Evolutionary conservation across 1,140 invertebrate species (phyloP).

Genomic region (Drosophila leontia): DNA sequence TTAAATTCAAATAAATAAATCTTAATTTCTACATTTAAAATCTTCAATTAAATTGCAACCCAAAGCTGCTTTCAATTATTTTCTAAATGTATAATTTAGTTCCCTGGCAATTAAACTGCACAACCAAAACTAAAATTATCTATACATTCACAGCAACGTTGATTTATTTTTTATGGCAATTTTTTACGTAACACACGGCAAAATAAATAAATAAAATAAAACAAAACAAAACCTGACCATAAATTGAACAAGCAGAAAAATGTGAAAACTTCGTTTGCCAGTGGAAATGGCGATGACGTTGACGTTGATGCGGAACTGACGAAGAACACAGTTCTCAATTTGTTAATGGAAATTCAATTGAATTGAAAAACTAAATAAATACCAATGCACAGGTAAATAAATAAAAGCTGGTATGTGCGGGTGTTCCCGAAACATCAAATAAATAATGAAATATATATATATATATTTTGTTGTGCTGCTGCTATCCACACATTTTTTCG

Average conservation of each 20-base stretch:
- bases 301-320: conserved; percentile 44
- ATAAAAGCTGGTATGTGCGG: conserved; percentile 32
- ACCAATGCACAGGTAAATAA: conserved; percentile 54
- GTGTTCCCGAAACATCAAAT: conserved; percentile 36
- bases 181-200: conserved; percentile 16
- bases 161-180: conserved; percentile 33
- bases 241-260: conserved; percentile 46
- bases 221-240: conserved; percentile 10
- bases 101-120: conserved; percentile 3
- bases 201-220: conserved; percentile 24
- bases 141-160: neutral
- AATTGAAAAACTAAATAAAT: conserved; percentile 78
- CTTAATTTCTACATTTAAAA: neutral
- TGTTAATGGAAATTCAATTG: conserved; percentile 82
- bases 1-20: neutral
- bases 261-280: conserved; percentile 28
- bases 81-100: conserved; percentile 30
- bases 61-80: conserved; percentile 29
- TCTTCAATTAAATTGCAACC: neutral
- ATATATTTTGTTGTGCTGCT: neutral
- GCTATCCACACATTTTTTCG: conserved; percentile 9
- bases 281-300: conserved; percentile 19
- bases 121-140: conserved; percentile 27
- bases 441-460: conserved; percentile 55
- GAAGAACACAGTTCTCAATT: conserved; percentile 60